Conservation (phyloP, 2,797 vertebrate genomes). For the Takifugu ocellatus region DNA sequence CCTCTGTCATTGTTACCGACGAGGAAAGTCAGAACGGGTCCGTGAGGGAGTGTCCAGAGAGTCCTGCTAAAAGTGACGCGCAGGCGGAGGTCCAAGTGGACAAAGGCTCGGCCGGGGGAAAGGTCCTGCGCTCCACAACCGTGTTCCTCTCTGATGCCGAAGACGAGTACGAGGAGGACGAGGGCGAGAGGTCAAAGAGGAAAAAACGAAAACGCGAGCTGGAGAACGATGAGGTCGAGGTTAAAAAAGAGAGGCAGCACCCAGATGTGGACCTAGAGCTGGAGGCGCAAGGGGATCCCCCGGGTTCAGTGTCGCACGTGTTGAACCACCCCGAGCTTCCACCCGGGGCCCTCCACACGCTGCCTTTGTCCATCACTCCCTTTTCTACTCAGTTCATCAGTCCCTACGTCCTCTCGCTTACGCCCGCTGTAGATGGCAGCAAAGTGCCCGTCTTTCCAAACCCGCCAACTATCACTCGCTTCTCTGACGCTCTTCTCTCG, state of each 20-base stretch:
- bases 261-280: constrained; percentile 78
- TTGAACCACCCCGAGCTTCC: constrained; percentile 62
- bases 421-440: constrained; percentile 65
- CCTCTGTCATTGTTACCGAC: constrained; percentile 78
- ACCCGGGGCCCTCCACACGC: constrained; percentile 66
- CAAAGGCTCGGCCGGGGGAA: constrained; percentile 69
- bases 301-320: constrained; percentile 54
- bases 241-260: constrained; percentile 74
- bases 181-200: constrained; percentile 56
- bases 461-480: constrained; percentile 65
- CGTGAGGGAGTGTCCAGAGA: constrained; percentile 60
- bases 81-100: constrained; percentile 58
- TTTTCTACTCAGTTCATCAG: constrained; percentile 76
- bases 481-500: constrained; percentile 65
- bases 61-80: constrained; percentile 65
- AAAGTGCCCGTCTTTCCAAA: constrained; percentile 70
- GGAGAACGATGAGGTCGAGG: constrained; percentile 68
- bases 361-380: constrained; percentile 73
- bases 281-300: constrained; percentile 79
- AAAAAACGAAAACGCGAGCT: constrained; percentile 70
- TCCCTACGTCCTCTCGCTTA: constrained; percentile 76
- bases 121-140: constrained; percentile 80
- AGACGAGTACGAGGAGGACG: constrained; percentile 79
- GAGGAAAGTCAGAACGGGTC: constrained; percentile 77
- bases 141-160: constrained; percentile 82